Conservation (phyloP, 2,888 invertebrate species). For the Xylocampa areola region DNA sequence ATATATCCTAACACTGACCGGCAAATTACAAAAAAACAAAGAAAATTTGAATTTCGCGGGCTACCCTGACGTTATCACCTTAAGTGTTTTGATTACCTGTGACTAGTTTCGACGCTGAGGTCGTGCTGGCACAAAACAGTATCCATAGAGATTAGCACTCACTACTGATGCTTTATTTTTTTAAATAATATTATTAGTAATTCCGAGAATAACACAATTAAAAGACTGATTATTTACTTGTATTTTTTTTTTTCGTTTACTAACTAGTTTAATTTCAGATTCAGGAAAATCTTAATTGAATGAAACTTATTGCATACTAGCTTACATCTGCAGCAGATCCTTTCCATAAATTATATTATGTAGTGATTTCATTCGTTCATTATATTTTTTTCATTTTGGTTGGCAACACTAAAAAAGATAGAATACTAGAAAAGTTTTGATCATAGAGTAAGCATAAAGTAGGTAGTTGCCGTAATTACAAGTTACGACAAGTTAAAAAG, state of each 20-base stretch:
- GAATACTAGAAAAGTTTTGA: constrained; percentile 17
- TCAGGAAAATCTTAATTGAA: constrained; percentile 20
- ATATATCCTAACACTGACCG: constrained; percentile 23
- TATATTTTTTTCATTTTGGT: constrained; percentile 19
- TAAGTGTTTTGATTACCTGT: constrained; percentile 29
- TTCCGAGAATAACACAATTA: constrained; percentile 31
- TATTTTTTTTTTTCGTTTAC: constrained; percentile 31
- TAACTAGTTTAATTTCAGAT: constrained; percentile 19
- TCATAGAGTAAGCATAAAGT: constrained; percentile 19
- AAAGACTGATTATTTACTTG: constrained; percentile 31
- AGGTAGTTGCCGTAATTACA: constrained; percentile 16
- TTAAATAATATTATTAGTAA: constrained; percentile 19
- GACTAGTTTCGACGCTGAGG: constrained; percentile 31
- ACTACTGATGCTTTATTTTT: constrained; percentile 23
- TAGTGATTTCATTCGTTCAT: constrained; percentile 19
- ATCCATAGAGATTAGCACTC: constrained; percentile 25
- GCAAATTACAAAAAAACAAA: constrained; percentile 24
- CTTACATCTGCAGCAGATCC: constrained; percentile 23
- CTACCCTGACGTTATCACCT: constrained; percentile 21
- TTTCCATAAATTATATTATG: constrained; percentile 24
- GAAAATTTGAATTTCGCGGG: constrained; percentile 20
- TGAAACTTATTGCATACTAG: constrained; percentile 20
- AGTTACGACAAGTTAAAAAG: constrained; percentile 19
- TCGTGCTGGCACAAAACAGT: constrained; percentile 25
- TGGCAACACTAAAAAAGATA: constrained; percentile 21